Conservation (phyloP, 2,113 vertebrate genomes). For the Cyanocitta stelleri region DNA sequence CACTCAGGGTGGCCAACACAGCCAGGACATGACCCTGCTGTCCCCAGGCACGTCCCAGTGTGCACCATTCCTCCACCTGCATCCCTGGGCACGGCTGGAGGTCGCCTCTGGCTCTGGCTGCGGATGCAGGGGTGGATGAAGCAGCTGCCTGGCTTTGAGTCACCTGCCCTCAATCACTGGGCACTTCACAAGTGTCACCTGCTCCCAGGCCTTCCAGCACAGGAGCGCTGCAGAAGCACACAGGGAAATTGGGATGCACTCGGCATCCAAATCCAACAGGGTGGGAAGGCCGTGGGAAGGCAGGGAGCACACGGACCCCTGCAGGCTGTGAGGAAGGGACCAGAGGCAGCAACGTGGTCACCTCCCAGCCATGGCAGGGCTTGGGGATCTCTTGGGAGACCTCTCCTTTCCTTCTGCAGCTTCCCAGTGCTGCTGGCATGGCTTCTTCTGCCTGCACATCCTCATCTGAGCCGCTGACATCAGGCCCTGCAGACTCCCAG, state of each 20-base stretch:
- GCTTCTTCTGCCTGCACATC: background rate
- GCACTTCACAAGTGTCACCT: background rate
- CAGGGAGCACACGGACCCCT: fast-evolving
- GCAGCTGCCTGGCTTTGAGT: background rate
- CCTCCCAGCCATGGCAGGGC: background rate
- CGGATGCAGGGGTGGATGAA: background rate
- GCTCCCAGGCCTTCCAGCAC: background rate
- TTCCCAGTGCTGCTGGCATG: background rate
- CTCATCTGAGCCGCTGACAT: fast-evolving
- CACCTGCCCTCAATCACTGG: background rate
- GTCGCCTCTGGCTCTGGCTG: fast-evolving
- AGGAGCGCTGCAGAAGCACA: background rate
- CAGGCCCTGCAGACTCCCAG: fast-evolving
- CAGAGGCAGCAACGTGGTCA: background rate
- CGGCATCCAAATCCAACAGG: background rate
- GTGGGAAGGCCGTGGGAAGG: background rate
- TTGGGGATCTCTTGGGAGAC: background rate
- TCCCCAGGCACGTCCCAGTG: background rate
- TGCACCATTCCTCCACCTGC: background rate
- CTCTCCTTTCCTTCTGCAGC: background rate
- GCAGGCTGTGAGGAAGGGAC: fast-evolving
- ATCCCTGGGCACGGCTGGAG: background rate
- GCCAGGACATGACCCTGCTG: background rate
- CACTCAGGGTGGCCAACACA: background rate
- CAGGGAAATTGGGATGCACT: background rate